phyloP scores from a whole-genome alignment of 2,797 vertebrate genomes.

The Pachyuromys duprasi region DNA sequence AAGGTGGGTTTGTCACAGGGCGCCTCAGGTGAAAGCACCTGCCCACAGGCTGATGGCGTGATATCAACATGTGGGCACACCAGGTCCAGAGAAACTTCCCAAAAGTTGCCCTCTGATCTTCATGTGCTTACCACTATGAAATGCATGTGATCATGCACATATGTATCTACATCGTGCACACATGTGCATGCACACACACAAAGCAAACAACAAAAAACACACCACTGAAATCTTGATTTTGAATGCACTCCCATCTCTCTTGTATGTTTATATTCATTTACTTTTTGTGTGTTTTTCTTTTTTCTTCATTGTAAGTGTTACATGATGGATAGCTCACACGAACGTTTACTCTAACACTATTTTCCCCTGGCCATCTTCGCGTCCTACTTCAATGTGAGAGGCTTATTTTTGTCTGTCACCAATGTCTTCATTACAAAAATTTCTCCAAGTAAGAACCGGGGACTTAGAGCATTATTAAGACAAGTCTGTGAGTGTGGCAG shows the following conservation, averaged over 20 bases:
- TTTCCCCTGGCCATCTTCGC: not conserved
- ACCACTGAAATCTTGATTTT: not conserved
- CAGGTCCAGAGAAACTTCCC: not conserved
- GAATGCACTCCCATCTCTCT: not conserved
- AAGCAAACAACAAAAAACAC: not conserved
- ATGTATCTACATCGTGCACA: too few species aligned
- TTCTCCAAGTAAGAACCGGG: not conserved
- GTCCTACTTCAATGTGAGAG: not conserved
- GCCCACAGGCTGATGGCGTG: not conserved
- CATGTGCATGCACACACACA: too few species aligned
- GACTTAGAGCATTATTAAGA: not conserved
- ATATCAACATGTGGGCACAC: not conserved
- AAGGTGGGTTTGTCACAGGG: not conserved
- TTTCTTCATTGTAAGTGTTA: not conserved
- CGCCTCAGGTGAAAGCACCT: not conserved
- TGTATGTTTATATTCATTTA: not conserved
- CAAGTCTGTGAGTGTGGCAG: not conserved
- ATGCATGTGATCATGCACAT: not conserved
- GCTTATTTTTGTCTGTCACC: not conserved
- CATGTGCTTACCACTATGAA: accelerated
- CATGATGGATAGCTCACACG: not conserved
- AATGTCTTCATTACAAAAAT: not conserved
- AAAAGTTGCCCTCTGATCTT: not conserved
- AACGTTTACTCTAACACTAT: not conserved
- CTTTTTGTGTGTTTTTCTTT: not conserved